These are phyloP conservation scores for Lepisosteus osseus DNA, from an alignment of 2,113 vertebrate species.

Conservation along the genomic window DNA sequence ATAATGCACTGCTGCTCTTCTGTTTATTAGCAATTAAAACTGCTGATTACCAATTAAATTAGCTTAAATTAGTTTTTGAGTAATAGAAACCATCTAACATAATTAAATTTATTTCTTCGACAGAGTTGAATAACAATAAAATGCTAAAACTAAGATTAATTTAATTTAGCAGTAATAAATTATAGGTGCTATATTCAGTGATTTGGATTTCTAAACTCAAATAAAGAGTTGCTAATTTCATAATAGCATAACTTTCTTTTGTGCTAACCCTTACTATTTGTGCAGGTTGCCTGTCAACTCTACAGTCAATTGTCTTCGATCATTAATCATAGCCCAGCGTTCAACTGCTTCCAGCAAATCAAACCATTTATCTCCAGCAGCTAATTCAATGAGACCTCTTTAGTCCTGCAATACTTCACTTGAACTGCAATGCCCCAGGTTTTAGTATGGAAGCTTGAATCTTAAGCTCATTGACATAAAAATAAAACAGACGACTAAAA, in stretches of 20 bases:
- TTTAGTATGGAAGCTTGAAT: background rate
- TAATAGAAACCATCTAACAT: no score
- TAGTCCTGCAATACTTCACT: background rate
- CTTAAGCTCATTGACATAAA: background rate
- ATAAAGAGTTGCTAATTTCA: constrained; percentile 14
- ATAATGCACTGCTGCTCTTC: no score
- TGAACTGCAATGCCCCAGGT: background rate
- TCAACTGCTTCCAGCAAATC: constrained; percentile 38
- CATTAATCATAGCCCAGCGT: constrained; percentile 56
- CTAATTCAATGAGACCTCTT: constrained; percentile 31
- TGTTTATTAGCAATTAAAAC: no score
- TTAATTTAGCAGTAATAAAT: constrained; percentile 20
- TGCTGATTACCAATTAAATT: no score
- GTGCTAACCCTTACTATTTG: constrained; percentile 32
- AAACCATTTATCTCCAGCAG: constrained; percentile 34
- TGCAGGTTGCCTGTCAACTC: constrained; percentile 34
- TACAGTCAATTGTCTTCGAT: constrained; percentile 43
- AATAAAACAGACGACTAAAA: background rate
- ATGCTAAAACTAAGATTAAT: no score
- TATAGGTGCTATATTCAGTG: constrained; percentile 33
- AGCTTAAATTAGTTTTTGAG: no score
- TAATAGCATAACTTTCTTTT: constrained; percentile 7
- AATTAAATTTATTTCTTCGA: no score
- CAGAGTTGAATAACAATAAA: no score
- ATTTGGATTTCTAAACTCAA: constrained; percentile 26